Evolutionary conservation across 2,113 vertebrate genomes (phyloP).

Genomic region (Neolamprologus caudopunctatus): DNA sequence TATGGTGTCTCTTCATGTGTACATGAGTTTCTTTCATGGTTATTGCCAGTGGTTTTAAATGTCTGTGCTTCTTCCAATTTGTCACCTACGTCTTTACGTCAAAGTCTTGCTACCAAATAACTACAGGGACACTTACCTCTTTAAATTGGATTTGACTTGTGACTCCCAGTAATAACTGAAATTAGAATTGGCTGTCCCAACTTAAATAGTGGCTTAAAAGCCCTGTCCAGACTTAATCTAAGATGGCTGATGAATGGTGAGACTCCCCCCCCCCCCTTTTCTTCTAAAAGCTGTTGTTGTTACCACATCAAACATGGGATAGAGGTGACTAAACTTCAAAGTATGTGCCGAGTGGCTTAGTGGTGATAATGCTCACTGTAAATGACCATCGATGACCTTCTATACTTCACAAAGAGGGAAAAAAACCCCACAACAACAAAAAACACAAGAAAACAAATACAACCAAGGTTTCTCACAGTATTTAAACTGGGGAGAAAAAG

Average conservation of each 20-base stretch:
- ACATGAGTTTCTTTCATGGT: background rate
- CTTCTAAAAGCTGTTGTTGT: background rate
- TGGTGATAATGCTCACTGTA: background rate
- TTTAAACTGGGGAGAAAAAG: background rate
- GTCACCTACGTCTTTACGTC: background rate
- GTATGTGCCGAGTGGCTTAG: background rate
- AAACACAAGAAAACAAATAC: background rate
- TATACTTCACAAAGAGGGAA: background rate
- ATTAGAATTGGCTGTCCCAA: background rate
- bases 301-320: background rate
- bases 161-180: background rate
- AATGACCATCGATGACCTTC: background rate
- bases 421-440: rapidly evolving
- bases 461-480: background rate
- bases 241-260: background rate
- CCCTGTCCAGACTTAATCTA: background rate
- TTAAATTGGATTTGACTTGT: background rate
- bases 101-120: background rate
- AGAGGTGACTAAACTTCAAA: background rate
- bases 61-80: background rate
- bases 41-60: background rate
- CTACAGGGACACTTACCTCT: background rate
- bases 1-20: background rate
- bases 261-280: rapidly evolving
- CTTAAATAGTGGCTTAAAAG: background rate